Conservation (phyloP, 2,113 vertebrate genomes). For the Sceloporus undulatus region DNA sequence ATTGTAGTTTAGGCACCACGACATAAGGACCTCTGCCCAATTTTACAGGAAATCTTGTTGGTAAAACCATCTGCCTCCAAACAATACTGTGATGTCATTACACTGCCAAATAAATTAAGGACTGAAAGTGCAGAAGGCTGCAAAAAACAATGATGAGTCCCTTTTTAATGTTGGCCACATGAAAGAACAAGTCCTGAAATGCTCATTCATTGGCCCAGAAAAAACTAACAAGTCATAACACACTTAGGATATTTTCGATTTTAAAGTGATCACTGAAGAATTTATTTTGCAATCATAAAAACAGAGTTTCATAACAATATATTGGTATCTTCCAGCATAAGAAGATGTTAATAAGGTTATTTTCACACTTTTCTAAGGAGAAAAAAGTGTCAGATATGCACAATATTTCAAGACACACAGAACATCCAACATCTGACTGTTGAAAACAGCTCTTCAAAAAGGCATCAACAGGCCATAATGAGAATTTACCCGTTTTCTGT, state of each 20-base stretch:
- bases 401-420: background rate
- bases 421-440: background rate
- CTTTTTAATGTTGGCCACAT: background rate
- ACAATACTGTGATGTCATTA: background rate
- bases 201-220: background rate
- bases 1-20: background rate
- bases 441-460: background rate
- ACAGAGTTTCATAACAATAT: background rate
- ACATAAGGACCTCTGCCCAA: background rate
- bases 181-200: background rate
- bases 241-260: background rate
- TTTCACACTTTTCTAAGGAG: background rate
- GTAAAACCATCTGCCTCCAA: background rate
- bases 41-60: background rate
- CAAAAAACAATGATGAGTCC: background rate
- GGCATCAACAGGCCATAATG: background rate
- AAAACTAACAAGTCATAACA: background rate
- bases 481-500: background rate
- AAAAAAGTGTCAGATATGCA: background rate
- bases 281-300: background rate
- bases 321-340: background rate
- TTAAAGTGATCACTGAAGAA: background rate
- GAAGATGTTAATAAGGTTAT: background rate
- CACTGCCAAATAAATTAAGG: background rate
- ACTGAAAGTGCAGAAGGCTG: background rate